Evolutionary conservation across 2,888 invertebrate genomes (phyloP).

Genomic region (Polyommatus iphigenia): DNA sequence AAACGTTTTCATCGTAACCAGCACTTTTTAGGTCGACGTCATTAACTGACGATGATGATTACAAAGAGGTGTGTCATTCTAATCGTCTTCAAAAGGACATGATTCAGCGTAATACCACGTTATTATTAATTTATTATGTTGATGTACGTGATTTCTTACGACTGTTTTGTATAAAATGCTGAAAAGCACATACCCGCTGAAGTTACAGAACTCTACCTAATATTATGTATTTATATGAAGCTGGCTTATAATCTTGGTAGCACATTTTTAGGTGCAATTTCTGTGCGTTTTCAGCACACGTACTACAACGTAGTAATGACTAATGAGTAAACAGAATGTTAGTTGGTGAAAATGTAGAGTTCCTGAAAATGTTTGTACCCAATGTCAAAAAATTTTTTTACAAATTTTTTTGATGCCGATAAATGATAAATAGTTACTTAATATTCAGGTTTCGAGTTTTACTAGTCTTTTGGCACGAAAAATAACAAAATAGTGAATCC

Average conservation of each 20-base stretch:
- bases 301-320: no score
- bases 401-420: no score
- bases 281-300: background rate
- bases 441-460: background rate
- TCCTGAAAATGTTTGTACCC: no score
- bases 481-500: background rate
- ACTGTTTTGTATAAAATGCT: background rate
- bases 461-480: background rate
- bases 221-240: background rate
- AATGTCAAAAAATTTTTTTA: background rate
- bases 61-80: constrained; percentile 13
- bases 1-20: background rate
- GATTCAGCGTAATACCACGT: background rate
- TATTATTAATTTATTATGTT: background rate
- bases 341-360: no score
- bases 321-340: no score
- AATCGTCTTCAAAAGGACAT: background rate
- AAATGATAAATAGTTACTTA: no score
- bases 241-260: background rate
- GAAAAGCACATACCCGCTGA: background rate
- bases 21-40: background rate
- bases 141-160: constrained; percentile 1
- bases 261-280: background rate
- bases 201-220: background rate
- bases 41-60: background rate